Percentiles rank a stretch among this genome's conserved stretches.
Evolutionary conservation across 2,113 vertebrate genomes (phyloP).

Genomic region (Anhinga rufa): DNA sequence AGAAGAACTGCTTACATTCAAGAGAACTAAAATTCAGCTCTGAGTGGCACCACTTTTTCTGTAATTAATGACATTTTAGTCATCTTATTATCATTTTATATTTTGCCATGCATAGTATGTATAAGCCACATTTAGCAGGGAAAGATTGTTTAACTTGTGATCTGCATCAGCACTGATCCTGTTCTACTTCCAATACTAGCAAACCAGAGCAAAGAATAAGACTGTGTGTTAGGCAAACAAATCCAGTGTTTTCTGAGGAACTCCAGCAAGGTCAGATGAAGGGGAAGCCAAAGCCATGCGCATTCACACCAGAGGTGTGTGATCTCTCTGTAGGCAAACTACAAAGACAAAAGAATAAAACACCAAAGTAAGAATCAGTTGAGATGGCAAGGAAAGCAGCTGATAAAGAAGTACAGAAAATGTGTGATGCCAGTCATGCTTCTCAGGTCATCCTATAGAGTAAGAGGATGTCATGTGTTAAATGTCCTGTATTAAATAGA

Average conservation of each 20-base stretch:
- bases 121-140: background rate
- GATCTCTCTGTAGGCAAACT: background rate
- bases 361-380: background rate
- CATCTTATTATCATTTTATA: background rate
- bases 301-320: background rate
- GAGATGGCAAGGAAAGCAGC: background rate
- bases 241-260: background rate
- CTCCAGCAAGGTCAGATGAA: background rate
- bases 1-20: background rate
- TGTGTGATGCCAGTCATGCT: background rate
- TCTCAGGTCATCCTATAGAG: background rate
- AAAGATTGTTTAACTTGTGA: background rate
- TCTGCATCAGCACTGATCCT: background rate
- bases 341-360: background rate
- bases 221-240: background rate
- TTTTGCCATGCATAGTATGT: background rate
- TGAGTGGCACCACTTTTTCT: background rate
- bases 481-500: background rate
- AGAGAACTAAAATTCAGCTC: background rate
- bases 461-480: background rate
- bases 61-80: background rate
- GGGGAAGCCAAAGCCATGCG: background rate
- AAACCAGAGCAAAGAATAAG: background rate
- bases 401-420: background rate
- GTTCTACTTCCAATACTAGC: background rate